These are phyloP conservation scores for Melanargia galathea DNA, from an alignment of 2,888 invertebrate genomes.

Conservation along the genomic window DNA sequence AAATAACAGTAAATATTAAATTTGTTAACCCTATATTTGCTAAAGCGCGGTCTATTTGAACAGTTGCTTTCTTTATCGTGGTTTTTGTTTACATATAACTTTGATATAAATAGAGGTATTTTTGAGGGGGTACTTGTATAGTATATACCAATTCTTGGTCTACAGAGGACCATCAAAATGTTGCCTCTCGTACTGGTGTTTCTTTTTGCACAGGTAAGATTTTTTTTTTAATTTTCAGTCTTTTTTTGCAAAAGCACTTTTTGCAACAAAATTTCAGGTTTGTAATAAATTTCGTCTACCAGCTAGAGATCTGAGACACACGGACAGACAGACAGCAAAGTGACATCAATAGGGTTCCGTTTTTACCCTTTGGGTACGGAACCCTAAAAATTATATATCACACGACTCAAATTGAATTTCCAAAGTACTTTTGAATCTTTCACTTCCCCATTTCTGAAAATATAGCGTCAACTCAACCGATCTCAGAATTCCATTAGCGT, in stretches of 20 bases:
- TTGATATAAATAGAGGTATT: conserved; percentile 64
- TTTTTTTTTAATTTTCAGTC: conserved; percentile 31
- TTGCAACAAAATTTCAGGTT: no score
- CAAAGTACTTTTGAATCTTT: no score
- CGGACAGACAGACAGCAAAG: no score
- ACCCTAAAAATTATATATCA: no score
- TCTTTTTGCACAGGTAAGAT: conserved; percentile 66
- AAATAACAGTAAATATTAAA: neutral
- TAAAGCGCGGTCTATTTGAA: conserved; percentile 49
- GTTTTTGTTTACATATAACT: conserved; percentile 42
- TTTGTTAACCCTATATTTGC: conserved; percentile 39
- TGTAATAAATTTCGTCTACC: no score
- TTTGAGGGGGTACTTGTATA: conserved; percentile 59
- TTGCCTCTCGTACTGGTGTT: conserved; percentile 65
- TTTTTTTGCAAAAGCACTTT: neutral
- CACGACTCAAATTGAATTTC: no score
- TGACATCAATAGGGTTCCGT: no score
- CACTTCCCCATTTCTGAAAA: neutral
- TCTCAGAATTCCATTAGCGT: conserved; percentile 28
- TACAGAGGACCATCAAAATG: conserved; percentile 65
- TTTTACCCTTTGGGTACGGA: no score
- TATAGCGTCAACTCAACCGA: neutral
- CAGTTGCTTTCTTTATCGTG: conserved; percentile 57
- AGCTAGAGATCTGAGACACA: no score
- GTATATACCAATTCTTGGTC: conserved; percentile 76